Base-by-base conservation (phyloP, 2,888 invertebrate genomes). In the Monochamus alternatus region DNA sequence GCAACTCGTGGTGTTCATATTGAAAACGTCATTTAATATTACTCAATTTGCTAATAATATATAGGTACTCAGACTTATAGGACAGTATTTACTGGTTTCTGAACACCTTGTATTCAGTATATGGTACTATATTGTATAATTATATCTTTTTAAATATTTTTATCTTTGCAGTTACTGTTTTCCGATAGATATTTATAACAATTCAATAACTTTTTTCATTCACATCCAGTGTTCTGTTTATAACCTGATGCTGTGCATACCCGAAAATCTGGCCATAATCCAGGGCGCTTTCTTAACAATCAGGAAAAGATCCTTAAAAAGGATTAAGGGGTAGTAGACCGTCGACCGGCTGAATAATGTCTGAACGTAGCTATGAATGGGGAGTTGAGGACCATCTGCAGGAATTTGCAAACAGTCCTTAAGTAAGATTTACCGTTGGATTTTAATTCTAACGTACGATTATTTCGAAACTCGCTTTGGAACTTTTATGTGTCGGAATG, bases 331-430 rank as follows among this genome's bases (percentile, higher is more conserved):
- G 12, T 22, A 55, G 3, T 52, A 32, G 32, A 58, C 38, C 68
- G 68, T 58, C 32, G 58, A 68, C 68, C 12, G 68, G 58, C 68
- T 68, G 43, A 58, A 68, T 68, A 68, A 68, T 68, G 59, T 68
- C 30, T 68, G 43, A 68, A 68, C 14, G 9, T 43, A n/a, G 59
- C 68, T 58, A 43, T 68, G 68, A 68, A 68, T 68, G 55, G 32
- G 58, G 68, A 68, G 59, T 32, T 68, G 68, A 58, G 68, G 59
- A 68, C 14, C 22, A 43, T 68, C 58, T 68, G 68, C 68, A 68
- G 58, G 58, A 68, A 68, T 59, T 44, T 68, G 68, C 68, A 68
- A 68, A 68, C 68, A 58, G 58, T 58, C 58, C 58, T 68, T 59
- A 68, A 68, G 68, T 58, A 68, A 68, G 68, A 68, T 68, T 68